These are phyloP conservation scores for Drosophila putrida DNA, from an alignment of 2,888 invertebrate genomes.

Conservation along the genomic window DNA sequence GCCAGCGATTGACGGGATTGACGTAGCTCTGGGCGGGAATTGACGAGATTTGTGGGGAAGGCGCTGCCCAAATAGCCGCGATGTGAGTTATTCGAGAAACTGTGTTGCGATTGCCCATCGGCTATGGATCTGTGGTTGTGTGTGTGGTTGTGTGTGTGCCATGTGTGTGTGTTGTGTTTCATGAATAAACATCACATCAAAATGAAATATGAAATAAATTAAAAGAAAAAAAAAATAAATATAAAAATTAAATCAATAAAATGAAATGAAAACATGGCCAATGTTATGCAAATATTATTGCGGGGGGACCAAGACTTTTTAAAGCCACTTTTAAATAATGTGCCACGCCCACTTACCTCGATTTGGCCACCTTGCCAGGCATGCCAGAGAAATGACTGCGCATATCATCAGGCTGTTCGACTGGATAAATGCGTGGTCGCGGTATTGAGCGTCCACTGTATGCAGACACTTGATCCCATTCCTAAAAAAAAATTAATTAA, in stretches of 20 bases:
- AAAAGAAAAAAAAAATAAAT: conserved; percentile 45
- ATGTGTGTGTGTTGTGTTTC: conserved; percentile 30
- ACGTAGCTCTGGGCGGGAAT: conserved; percentile 92
- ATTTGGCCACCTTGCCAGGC: conserved; percentile 86
- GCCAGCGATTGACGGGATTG: conserved; percentile 95
- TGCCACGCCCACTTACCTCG: conserved; percentile 83
- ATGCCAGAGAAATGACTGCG: conserved; percentile 91
- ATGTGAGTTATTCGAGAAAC: conserved; percentile 93
- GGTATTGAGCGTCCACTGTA: conserved; percentile 96
- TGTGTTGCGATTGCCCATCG: conserved; percentile 95
- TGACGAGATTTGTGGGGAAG: conserved; percentile 91
- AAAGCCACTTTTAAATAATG: background rate
- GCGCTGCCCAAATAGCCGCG: conserved; percentile 89
- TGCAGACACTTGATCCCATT: conserved; percentile 95
- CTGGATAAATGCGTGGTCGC: conserved; percentile 93
- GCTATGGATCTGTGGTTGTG: conserved; percentile 89
- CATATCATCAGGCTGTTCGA: conserved; percentile 91
- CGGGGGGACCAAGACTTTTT: background rate
- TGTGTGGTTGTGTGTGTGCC: conserved; percentile 29
- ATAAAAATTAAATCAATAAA: conserved; percentile 45
- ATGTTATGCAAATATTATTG: conserved; percentile 38
- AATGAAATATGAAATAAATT: conserved; percentile 41
- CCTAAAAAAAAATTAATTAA: conserved; percentile 83
- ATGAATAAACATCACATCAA: conserved; percentile 42
- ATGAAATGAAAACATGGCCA: conserved; percentile 39